Base-by-base conservation (phyloP, 2,888 invertebrate genomes). In the Orchesellides sinensis region DNA sequence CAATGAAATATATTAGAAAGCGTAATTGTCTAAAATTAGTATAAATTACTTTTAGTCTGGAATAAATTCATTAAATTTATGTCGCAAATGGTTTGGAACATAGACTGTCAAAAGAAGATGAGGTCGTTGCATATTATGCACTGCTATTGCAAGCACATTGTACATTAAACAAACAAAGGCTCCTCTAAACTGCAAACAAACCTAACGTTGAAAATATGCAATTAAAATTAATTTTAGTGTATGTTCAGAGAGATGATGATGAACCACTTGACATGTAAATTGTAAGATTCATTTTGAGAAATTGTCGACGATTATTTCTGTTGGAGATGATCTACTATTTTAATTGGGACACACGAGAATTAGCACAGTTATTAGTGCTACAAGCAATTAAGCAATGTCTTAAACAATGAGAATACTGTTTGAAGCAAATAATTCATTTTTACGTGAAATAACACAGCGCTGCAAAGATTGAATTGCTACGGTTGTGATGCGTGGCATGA, bases 181-280 rank as follows among this genome's bases (percentile, higher is more conserved):
- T n/a, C n/a, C n/a, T n/a, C n/a, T n/a, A n/a, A n/a, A n/a, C n/a
- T n/a, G n/a, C n/a, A n/a, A n/a, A n/a, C n/a, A n/a, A n/a, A n/a
- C n/a, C n/a, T n/a, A n/a, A n/a, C n/a, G n/a, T n/a, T n/a, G 40
- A 14, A 40, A 40, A 40, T 40, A n/a, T 63, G 75, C 74, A 82
- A 82, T 82, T 82, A 82, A 73, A 68, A 29, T 75, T 82, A 82
- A 82, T 82, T 82, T 82, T 74, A 45, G 56, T 75, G 68, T 61
- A 82, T n/a, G n/a, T 52, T 59, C 27, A 49, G 1, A 29, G n/a
- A n/a, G n/a, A n/a, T 61, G 10, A 45, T 49, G 68, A 68, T 45
- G 65, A 45, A 45, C 40, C 40, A 40, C 40, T 65, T 65, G 65
- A 65, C 65, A 17, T 65, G 65, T 21, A 45, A 45, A 45, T 23